Base-by-base conservation (phyloP, 2,113 vertebrate species). In the Lates calcarifer region DNA sequence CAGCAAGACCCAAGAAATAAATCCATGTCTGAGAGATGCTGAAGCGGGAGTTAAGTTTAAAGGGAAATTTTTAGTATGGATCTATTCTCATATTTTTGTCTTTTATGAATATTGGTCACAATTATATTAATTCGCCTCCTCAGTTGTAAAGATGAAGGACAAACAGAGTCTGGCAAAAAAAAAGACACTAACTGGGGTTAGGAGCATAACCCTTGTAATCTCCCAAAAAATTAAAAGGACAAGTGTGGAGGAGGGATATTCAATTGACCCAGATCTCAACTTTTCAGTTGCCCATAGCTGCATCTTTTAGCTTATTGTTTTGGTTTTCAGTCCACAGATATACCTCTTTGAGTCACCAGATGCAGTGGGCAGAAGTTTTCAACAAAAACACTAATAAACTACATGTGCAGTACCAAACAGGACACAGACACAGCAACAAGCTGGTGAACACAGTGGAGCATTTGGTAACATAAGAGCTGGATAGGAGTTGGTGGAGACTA, bases 1-100 rank as follows among this genome's bases (percentile, higher is more conserved):
- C 51, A 84, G 78, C 69, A 35, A 62, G 28, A 47, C 26, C 74
- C 62, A 39, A 39, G 70, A 83, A 77, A 85, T 55, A 60, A 75
- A 67, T 49, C 43, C 20, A 69, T 47, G 29, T 74, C 22, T 39
- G 33, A 87, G 58, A 73, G 33, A 81, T 10, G 56, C 43, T 20
- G 62, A 77, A 41, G 67, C n/a, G 69, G 39, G 11, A 58, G 61
- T 77, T 72, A 3, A 35, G 61, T 63, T 57, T 41, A 15, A 68
- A 71, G 31, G 43, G 20, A 74, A 62, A 67, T n/a, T n/a, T n/a
- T 68, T 26, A 58, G 5, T 3, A 5, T 51, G 39, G 3, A 6
- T 55, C 45, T 73, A n/a, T 28, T 45, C 24, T 39, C n/a, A 49
- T 60, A 17, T 20, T 45, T 68, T 37, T 58, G 12, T 53, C 15